phyloP scores from a whole-genome alignment of 2,113 vertebrate genomes.

The Pionites leucogaster region DNA sequence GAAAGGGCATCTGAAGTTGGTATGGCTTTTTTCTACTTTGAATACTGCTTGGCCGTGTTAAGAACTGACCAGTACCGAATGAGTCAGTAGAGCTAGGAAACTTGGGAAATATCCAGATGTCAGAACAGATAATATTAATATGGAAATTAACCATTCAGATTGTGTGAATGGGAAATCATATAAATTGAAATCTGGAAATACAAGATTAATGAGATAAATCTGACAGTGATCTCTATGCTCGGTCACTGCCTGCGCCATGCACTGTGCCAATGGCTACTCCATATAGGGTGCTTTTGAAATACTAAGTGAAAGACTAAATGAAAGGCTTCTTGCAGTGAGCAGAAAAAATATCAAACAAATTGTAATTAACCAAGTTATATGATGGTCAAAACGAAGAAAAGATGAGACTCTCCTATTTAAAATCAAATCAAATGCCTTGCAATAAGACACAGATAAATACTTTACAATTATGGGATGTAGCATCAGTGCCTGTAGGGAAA shows the following conservation, averaged over 20 bases:
- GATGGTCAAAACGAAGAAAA: not conserved
- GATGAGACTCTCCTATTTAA: not conserved
- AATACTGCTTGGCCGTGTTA: not conserved
- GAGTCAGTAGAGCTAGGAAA: not conserved
- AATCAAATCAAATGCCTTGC: conserved; percentile 25
- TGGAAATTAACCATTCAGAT: not conserved
- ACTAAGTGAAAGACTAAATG: not conserved
- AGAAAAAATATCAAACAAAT: not conserved
- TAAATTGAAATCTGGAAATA: not conserved
- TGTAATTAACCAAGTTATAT: not conserved
- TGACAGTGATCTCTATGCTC: not conserved
- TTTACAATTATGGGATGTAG: conserved; percentile 21
- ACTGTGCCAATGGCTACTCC: not conserved
- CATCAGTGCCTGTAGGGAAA: not conserved
- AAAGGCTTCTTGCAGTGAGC: not conserved
- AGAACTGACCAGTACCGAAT: not conserved
- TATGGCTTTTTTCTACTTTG: not conserved
- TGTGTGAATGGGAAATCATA: not conserved
- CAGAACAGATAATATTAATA: not conserved
- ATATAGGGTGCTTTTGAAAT: not conserved
- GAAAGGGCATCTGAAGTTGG: not conserved
- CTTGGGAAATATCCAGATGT: not conserved
- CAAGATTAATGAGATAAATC: not conserved
- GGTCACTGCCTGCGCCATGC: not conserved
- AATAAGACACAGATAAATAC: conserved; percentile 35